phyloP scores from a whole-genome alignment of 2,888 invertebrate species.

The Amphipyra tragopoginis region DNA sequence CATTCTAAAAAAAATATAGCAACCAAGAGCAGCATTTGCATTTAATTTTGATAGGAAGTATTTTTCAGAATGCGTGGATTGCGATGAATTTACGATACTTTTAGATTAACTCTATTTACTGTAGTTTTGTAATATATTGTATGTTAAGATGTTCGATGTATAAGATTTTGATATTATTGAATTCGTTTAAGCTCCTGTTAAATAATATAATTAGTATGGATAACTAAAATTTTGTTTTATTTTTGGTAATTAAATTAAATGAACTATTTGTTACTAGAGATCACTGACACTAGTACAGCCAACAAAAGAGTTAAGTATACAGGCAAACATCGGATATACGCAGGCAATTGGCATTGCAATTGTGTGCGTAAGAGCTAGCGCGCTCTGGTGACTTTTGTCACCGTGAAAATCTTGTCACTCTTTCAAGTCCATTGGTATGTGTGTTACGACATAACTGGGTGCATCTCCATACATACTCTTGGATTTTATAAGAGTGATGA shows the following conservation, averaged over 20 bases:
- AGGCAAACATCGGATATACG: too few species aligned
- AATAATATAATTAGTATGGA: conserved; percentile 62
- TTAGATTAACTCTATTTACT: conserved; percentile 78
- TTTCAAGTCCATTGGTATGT: too few species aligned
- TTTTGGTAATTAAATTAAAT: not conserved
- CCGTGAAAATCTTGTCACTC: too few species aligned
- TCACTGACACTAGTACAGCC: too few species aligned
- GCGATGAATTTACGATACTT: conserved; percentile 57
- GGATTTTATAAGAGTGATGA: too few species aligned
- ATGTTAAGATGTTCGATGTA: conserved; percentile 69
- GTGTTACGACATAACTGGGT: too few species aligned
- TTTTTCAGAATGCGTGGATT: conserved; percentile 58
- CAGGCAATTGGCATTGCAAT: too few species aligned
- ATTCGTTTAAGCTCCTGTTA: conserved; percentile 77
- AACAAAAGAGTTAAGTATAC: too few species aligned
- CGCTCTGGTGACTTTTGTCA: too few species aligned
- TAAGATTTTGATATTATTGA: conserved; percentile 77
- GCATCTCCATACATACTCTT: too few species aligned
- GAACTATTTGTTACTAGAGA: too few species aligned
- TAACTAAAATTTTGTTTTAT: conserved; percentile 35
- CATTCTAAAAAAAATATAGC: conserved; percentile 11
- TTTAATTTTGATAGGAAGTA: conserved; percentile 27
- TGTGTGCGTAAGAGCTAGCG: too few species aligned
- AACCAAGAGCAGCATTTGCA: conserved; percentile 18
- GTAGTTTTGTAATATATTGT: conserved; percentile 75